These are phyloP conservation scores for Catotricha subobsoleta DNA, from an alignment of 2,888 invertebrate species.

Conservation along the genomic window DNA sequence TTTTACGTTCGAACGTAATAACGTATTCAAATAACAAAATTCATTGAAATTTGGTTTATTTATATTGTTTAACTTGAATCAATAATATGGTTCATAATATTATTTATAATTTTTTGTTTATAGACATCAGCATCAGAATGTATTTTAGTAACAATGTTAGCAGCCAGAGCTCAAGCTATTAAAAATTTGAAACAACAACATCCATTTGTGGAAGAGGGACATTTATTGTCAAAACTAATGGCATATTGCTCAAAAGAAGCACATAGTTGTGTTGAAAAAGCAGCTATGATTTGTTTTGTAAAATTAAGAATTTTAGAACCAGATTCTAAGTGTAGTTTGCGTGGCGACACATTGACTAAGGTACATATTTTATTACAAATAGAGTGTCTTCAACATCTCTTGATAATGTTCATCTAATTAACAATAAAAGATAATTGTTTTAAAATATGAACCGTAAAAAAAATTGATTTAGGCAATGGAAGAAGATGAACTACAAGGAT, in stretches of 20 bases:
- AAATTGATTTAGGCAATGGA: conserved; percentile 54
- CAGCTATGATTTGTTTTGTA: conserved; percentile 86
- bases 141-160: conserved; percentile 77
- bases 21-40: no score
- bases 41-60: neutral
- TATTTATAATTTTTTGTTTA: neutral
- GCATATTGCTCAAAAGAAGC: conserved; percentile 83
- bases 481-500: conserved; percentile 81
- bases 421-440: neutral
- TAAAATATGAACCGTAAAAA: no score
- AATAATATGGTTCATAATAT: no score
- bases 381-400: neutral
- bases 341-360: conserved; percentile 62
- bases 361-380: conserved; percentile 33
- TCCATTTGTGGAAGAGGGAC: conserved; percentile 76
- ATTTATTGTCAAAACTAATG: conserved; percentile 78
- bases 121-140: conserved; percentile 95
- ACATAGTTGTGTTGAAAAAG: conserved; percentile 84
- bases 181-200: conserved; percentile 68
- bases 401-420: neutral
- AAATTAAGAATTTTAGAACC: conserved; percentile 77
- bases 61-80: neutral
- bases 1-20: no score
- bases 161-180: conserved; percentile 77
- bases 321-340: conserved; percentile 61